Conservation (phyloP, 2,888 invertebrate genomes). For the Apodemia hepburni region DNA sequence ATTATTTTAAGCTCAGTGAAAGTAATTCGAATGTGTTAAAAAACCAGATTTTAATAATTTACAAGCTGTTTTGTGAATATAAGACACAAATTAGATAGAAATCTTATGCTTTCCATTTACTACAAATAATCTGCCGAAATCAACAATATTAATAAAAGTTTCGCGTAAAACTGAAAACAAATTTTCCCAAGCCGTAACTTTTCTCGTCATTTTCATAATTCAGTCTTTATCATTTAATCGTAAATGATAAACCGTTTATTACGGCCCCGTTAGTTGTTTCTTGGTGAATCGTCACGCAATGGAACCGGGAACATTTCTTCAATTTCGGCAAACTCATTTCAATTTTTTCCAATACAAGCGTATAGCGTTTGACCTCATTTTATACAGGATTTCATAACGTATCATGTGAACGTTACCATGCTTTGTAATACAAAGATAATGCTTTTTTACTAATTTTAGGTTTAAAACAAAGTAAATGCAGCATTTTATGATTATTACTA, state of each 20-base stretch:
- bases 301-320: conserved; percentile 36
- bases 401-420: no score
- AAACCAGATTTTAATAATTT: no score
- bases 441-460: no score
- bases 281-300: conserved; percentile 51
- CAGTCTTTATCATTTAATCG: conserved; percentile 56
- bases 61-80: no score
- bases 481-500: no score
- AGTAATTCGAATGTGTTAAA: no score
- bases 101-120: not conserved
- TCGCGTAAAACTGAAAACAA: not conserved
- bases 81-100: not conserved
- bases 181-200: conserved; percentile 15
- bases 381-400: not conserved
- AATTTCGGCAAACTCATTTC: conserved; percentile 35
- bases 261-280: conserved; percentile 60
- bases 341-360: conserved; percentile 14
- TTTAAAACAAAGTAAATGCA: no score
- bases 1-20: no score
- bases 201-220: conserved; percentile 46
- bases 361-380: conserved; percentile 1
- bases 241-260: conserved; percentile 53
- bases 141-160: conserved; percentile 1
- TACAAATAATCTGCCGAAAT: not conserved
- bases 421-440: no score